These are phyloP conservation scores for Periophthalmus modestus DNA, from an alignment of 2,113 vertebrate genomes.

Conservation along the genomic window DNA sequence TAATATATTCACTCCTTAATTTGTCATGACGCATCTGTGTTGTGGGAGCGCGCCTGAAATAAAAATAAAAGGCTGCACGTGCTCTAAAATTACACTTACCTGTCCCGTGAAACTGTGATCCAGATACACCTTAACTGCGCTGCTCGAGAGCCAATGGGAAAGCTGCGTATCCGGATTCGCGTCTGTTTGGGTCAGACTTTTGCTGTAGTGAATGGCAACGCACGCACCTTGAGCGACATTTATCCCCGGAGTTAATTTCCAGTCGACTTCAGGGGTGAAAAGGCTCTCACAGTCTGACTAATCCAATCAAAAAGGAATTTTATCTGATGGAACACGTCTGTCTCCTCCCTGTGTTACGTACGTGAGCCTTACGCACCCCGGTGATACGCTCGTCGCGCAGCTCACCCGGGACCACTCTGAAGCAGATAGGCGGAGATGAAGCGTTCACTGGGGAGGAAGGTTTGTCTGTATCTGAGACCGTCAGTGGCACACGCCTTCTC, in stretches of 20 bases:
- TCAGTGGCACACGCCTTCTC: not conserved
- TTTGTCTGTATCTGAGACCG: constrained; percentile 4
- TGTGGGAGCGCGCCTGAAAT: not conserved
- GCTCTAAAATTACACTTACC: constrained; percentile 33
- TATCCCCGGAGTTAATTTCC: constrained; percentile 50
- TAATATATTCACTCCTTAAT: not conserved
- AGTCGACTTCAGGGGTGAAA: constrained; percentile 16
- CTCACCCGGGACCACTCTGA: not conserved
- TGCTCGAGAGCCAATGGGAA: constrained; percentile 17
- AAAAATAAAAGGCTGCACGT: not conserved
- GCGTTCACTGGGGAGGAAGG: not conserved
- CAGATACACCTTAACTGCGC: not conserved
- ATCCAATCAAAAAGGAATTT: constrained; percentile 3
- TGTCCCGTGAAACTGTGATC: constrained; percentile 22
- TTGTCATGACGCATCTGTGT: not conserved
- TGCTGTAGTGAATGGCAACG: constrained; percentile 35
- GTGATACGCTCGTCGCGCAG: not conserved
- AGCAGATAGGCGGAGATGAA: not conserved
- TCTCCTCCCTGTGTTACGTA: not conserved
- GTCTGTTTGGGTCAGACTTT: constrained; percentile 51
- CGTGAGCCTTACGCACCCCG: not conserved
- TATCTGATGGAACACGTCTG: constrained; percentile 21
- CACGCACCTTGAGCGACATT: constrained; percentile 20
- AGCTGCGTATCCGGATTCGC: constrained; percentile 22
- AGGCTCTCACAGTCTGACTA: constrained; percentile 3